Percentiles rank a stretch among this genome's conserved stretches.
These are phyloP conservation scores for Meganola albula DNA, from an alignment of 2,888 invertebrate genomes.

Conservation along the genomic window DNA sequence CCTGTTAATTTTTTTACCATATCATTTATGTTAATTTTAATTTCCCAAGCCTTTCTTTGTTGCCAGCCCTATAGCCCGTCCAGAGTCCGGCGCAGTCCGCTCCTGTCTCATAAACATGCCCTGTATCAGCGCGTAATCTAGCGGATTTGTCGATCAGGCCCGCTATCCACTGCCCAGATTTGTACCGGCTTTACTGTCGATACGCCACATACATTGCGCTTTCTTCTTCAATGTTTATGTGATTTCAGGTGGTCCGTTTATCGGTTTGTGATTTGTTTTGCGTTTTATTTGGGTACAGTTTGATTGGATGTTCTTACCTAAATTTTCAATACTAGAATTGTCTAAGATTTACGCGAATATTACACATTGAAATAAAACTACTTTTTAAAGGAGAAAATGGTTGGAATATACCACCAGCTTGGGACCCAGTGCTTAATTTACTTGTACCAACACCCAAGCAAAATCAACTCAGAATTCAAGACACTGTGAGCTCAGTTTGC, in stretches of 20 bases:
- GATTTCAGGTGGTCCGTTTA: constrained; percentile 59
- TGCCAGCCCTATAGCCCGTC: constrained; percentile 46
- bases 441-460: too few relatives aligned
- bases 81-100: constrained; percentile 48
- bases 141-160: constrained; percentile 77
- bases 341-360: too few relatives aligned
- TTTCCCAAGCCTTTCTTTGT: too few relatives aligned
- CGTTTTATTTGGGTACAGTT: constrained; percentile 9
- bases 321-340: too few relatives aligned
- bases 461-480: too few relatives aligned
- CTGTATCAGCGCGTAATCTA: constrained; percentile 77
- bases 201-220: constrained; percentile 71
- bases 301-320: not conserved
- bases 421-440: too few relatives aligned
- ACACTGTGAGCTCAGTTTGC: too few relatives aligned
- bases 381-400: too few relatives aligned
- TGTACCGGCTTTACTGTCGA: constrained; percentile 71
- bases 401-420: too few relatives aligned
- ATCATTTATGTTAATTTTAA: too few relatives aligned
- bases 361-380: too few relatives aligned
- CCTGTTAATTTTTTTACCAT: too few relatives aligned
- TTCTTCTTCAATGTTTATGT: constrained; percentile 69
- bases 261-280: constrained; percentile 26
- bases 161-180: constrained; percentile 73
- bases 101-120: constrained; percentile 73